A percentile compares a stretch with the other conserved stretches of the same genome.
These are phyloP conservation scores for Alentia gelatinosa DNA, from an alignment of 2,888 invertebrate genomes.

Conservation along the genomic window DNA sequence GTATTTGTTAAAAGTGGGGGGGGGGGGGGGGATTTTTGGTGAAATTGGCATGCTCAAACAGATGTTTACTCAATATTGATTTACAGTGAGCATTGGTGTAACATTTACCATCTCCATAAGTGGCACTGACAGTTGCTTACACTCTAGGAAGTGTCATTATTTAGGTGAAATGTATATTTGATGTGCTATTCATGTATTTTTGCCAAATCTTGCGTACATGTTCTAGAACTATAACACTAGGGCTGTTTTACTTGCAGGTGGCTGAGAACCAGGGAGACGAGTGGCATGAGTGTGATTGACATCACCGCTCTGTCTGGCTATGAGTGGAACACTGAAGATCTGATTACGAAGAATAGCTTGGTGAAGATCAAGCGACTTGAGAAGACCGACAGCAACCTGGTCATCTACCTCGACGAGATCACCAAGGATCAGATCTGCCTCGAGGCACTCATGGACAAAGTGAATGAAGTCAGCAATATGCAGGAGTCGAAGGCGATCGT, in stretches of 20 bases:
- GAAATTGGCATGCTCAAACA: too few species aligned
- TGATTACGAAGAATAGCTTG: background rate
- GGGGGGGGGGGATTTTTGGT: too few species aligned
- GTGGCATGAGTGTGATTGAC: conserved; percentile 44
- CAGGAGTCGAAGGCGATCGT: conserved; percentile 26
- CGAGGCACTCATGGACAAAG: background rate
- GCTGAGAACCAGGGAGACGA: background rate
- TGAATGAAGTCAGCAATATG: conserved; percentile 41
- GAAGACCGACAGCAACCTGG: background rate
- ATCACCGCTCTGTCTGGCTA: background rate
- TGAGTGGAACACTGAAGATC: background rate
- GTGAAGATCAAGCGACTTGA: conserved; percentile 6
- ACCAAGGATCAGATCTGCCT: conserved; percentile 84
- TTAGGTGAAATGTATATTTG: too few species aligned
- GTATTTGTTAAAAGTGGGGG: too few species aligned
- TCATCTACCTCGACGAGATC: conserved; percentile 47
- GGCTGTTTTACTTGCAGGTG: background rate
- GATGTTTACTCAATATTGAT: too few species aligned
- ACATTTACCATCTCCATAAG: too few species aligned
- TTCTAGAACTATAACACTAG: background rate
- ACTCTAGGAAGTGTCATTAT: too few species aligned
- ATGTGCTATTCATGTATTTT: too few species aligned
- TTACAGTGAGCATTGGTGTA: too few species aligned
- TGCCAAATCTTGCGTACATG: too few species aligned
- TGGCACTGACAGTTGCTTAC: too few species aligned